A percentile compares a stretch with the other conserved stretches of the same genome.
These are phyloP conservation scores for Acipenser transmontanus DNA, from an alignment of 2,797 vertebrate species.

Conservation along the genomic window DNA sequence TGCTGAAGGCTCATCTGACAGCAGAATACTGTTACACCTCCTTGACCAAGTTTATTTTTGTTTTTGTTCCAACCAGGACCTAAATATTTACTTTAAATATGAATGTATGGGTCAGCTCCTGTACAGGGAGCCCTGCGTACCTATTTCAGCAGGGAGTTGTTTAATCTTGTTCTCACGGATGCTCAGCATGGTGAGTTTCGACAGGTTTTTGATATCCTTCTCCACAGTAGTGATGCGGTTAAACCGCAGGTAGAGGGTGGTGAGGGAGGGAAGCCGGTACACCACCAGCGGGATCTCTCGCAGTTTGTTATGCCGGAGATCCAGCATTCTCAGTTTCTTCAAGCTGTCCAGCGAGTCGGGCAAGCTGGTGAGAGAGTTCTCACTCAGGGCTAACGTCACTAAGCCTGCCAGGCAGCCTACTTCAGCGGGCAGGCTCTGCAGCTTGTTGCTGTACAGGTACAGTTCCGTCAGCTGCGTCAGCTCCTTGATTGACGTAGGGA, in stretches of 20 bases:
- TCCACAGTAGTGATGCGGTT: constrained; percentile 98
- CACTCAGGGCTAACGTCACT: constrained; percentile 90
- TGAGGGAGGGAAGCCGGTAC: constrained; percentile 80
- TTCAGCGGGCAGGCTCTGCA: constrained; percentile 89
- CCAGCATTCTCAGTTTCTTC: constrained; percentile 93
- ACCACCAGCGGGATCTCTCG: constrained; percentile 91
- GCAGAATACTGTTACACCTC: too few species aligned
- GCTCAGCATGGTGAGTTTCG: constrained; percentile 96
- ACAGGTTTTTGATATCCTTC: constrained; percentile 92
- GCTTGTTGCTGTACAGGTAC: constrained; percentile 98
- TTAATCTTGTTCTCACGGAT: constrained; percentile 99
- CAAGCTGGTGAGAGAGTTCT: constrained; percentile 97
- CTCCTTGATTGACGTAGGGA: constrained; percentile 91
- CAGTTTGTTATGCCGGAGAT: constrained; percentile 96
- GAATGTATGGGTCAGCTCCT: too few species aligned
- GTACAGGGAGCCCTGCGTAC: constrained; percentile 39
- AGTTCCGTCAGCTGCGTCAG: constrained; percentile 93
- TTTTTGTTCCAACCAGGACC: too few species aligned
- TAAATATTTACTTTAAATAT: too few species aligned
- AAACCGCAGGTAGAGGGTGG: constrained; percentile 95
- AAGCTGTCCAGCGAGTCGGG: constrained; percentile 94
- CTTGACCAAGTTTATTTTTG: too few species aligned
- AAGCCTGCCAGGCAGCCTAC: constrained; percentile 86
- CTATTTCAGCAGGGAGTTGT: constrained; percentile 95
- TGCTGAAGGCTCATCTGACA: too few species aligned